Conservation (phyloP, 2,797 vertebrate genomes). For the Acrocephalus scirpaceus region DNA sequence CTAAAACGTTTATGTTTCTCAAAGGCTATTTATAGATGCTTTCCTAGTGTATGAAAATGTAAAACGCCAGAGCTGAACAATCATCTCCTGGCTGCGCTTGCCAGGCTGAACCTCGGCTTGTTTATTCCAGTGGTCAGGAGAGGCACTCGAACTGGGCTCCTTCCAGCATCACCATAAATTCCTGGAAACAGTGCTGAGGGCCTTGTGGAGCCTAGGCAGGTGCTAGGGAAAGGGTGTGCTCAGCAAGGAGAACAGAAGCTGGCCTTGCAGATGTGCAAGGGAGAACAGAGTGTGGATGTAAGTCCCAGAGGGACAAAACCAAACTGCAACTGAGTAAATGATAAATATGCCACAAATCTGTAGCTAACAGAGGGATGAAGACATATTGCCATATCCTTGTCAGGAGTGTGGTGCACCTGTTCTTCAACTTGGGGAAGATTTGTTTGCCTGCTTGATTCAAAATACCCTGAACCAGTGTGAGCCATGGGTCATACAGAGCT, state of each 20-base stretch:
- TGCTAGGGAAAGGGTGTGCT: background rate
- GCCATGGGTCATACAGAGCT: background rate
- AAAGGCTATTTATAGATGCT: conserved; percentile 63
- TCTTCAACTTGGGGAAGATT: background rate
- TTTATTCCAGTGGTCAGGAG: background rate
- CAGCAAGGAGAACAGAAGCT: background rate
- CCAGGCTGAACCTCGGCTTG: background rate
- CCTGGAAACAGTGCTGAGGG: background rate
- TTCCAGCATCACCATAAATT: background rate
- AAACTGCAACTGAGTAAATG: fast-evolving
- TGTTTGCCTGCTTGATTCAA: background rate
- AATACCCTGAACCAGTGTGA: background rate
- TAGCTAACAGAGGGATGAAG: background rate
- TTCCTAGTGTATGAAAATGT: conserved; percentile 43
- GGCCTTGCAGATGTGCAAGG: background rate
- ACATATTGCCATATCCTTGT: fast-evolving
- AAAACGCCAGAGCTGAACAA: conserved; percentile 5
- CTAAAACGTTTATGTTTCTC: conserved; percentile 57
- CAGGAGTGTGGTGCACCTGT: fast-evolving
- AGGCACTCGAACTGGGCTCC: background rate
- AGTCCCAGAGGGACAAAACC: background rate
- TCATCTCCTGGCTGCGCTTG: background rate
- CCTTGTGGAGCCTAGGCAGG: background rate
- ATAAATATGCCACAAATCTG: background rate
- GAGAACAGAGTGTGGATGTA: fast-evolving